phyloP scores from a whole-genome alignment of 1,140 invertebrate genomes.

The Vanessa atalanta region DNA sequence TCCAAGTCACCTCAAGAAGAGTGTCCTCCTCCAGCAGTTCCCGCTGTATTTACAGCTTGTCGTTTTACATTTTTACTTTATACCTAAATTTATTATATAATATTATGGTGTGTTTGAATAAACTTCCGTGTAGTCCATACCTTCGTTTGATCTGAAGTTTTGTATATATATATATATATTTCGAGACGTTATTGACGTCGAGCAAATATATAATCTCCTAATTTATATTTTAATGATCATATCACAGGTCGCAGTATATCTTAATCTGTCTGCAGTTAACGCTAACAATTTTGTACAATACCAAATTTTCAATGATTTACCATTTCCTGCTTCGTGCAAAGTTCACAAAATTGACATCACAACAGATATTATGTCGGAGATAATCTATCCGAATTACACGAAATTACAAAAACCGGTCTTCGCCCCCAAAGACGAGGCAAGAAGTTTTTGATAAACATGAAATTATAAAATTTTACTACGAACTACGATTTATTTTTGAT shows the following conservation, averaged over 20 bases:
- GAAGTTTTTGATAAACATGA: slow-evolving; percentile 32
- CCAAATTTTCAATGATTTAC: slow-evolving; percentile 26
- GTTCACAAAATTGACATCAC: slow-evolving; percentile 30
- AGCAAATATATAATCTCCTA: no score
- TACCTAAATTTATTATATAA: no score
- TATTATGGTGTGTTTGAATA: no score
- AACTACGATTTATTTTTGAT: no score
- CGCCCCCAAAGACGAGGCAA: slow-evolving; percentile 44
- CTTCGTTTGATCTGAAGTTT: no score
- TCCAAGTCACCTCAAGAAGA: no score
- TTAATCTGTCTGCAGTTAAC: not conserved
- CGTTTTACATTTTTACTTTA: no score
- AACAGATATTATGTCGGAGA: slow-evolving; percentile 36
- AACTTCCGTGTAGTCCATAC: no score
- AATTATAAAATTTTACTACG: not conserved
- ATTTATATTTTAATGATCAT: no score
- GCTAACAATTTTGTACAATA: slow-evolving; percentile 27
- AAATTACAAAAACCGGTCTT: slow-evolving; percentile 46
- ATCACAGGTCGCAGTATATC: not conserved
- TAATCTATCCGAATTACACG: slow-evolving; percentile 55
- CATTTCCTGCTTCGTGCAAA: slow-evolving; percentile 25
- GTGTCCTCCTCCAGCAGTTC: no score
- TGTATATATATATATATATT: not conserved
- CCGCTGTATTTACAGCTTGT: no score
- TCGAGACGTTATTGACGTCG: no score